A percentile compares a stretch with the other conserved stretches of the same genome.
phyloP scores from a whole-genome alignment of 2,113 vertebrate genomes.

The Cyprinodon variegatus region DNA sequence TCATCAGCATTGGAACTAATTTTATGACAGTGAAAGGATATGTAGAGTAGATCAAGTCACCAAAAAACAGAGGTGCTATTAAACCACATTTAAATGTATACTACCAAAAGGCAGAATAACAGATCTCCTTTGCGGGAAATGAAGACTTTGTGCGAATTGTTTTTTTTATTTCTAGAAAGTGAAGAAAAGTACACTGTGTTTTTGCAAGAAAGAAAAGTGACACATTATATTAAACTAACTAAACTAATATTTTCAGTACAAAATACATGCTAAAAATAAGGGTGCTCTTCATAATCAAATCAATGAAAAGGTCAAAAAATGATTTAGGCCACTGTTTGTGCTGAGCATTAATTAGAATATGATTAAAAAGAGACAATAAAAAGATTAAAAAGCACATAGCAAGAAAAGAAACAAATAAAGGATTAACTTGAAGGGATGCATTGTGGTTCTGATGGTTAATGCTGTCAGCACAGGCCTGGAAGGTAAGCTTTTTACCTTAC shows the following conservation, averaged over 20 bases:
- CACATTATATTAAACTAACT: neutral
- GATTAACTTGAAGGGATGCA: neutral
- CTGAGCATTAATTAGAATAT: neutral
- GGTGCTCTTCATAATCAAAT: neutral
- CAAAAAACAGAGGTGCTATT: slow-evolving; percentile 1
- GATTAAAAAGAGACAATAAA: neutral
- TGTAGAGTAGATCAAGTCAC: slow-evolving; percentile 18
- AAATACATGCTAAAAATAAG: neutral
- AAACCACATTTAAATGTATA: slow-evolving; percentile 14
- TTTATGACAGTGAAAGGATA: slow-evolving; percentile 12
- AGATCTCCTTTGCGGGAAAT: slow-evolving; percentile 1
- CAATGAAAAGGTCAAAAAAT: neutral
- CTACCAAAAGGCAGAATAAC: slow-evolving; percentile 6
- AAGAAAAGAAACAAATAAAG: neutral
- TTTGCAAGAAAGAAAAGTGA: neutral
- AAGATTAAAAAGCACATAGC: neutral
- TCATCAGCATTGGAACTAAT: slow-evolving; percentile 6
- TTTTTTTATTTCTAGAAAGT: neutral
- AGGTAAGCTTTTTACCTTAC: no score
- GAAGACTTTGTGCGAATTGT: neutral
- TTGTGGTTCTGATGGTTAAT: neutral
- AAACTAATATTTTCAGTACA: neutral
- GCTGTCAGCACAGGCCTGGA: neutral
- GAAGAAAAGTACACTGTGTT: neutral
- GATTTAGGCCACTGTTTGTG: neutral